Evolutionary conservation across 2,797 vertebrate species (phyloP), one percentile per base, ranked within the genome.

Genomic region (Rhincodon typus): DNA sequence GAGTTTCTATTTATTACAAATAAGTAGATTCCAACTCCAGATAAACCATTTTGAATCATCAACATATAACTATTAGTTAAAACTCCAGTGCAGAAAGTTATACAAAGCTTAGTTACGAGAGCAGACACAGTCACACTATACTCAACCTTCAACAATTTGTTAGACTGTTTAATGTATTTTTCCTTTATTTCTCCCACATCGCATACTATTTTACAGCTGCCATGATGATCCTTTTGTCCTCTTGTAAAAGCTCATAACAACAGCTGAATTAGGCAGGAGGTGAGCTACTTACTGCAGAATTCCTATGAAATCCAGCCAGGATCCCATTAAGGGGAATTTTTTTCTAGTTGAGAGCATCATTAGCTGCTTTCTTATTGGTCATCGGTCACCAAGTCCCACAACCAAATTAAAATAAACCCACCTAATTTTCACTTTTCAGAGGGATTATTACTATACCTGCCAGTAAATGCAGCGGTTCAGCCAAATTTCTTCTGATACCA

Each of bases 301-400:
- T n/a, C n/a, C n/a, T n/a, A n/a, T 93, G 90, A 93, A 93, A 93
- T 38, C 90, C 4, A 69, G 8, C 90, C 90, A 93, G 90, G 62
- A 93, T 93, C 62, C 90, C 62, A 93, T 69, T 38, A 93, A 93
- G 38, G 34, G 90, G 62, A 93, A 46, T 42, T 93, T 93, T n/a
- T 69, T 69, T 93, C 90, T 21, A 25, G 62, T 93, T 93, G 62
- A 69, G 38, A 21, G 21, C 62, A 67, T 69, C 62, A 69, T 93
- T 93, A 93, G n/a, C 62, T 93, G 90, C 90, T 93, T 93, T 93
- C 90, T 34, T 90, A 90, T 62, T 57, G 62, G 87, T 90, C 53
- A 62, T 93, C 90, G 67, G n/a, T 67, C 62, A 27, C 86, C 86
- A 88, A 88, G 10, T 88, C 86, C 86, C 27, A 34, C 13, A 90